Base-by-base conservation (phyloP, 2,888 invertebrate genomes). In the Scaptomyza reducta region DNA sequence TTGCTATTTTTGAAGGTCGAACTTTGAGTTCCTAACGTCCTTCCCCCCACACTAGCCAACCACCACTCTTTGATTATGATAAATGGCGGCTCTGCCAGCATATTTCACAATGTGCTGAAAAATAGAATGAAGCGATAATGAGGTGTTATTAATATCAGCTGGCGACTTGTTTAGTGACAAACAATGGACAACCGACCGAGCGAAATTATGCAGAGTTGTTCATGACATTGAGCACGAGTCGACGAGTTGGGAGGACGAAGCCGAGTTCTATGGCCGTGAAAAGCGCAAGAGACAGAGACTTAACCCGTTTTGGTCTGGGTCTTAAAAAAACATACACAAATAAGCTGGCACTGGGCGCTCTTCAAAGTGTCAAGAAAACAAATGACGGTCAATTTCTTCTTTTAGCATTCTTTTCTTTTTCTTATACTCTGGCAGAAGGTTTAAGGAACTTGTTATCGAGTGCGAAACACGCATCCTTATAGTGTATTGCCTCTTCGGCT, bases 71-170 rank as follows among this genome's bases (percentile, higher is more conserved):
- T 79, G 77, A 82, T 87, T 85, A 82, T 87, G 82, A 84, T 82
- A 77, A 87, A 87, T 87, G 64, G 65, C 47, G 59, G 64, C 59
- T 64, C 59, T 62, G 65, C 67, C 40, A 65, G 72, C 77, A 76
- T 75, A 81, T 78, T 87, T 70, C 57, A 72, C 60, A 69, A 50
- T 68, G 80, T 71, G 77, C 77, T 71, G 63, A 84, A 77, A 84
- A 70, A 73, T 69, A 67, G 66, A 77, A 80, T 75, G 66, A 75
- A 56, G 85, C 81, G 78, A 87, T 82, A 82, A 82, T 82, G 82
- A 87, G 87, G 67, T 70, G 82, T 77, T 87, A 87, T 87, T 87
- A 87, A 82, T 87, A 82, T 82, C 85, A 84, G 77, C 85, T 73
- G 66, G 78, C 72, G 82, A 80, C 85, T 87, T 87, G 77, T 74